These are phyloP conservation scores for Harpalus rufipes DNA, from an alignment of 2,888 invertebrate species.

Conservation along the genomic window DNA sequence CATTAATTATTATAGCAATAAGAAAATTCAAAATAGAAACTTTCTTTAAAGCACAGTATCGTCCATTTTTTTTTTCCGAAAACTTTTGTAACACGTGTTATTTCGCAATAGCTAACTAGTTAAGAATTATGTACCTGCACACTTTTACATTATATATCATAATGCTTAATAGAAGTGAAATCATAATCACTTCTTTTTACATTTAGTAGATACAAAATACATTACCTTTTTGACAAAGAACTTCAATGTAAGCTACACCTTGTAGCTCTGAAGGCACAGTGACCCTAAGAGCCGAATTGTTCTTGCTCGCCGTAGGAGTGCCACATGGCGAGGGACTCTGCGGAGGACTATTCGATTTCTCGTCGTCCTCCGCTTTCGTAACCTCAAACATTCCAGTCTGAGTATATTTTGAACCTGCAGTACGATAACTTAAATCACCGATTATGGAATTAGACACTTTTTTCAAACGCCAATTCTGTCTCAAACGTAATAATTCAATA, in stretches of 20 bases:
- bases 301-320: conserved; percentile 80
- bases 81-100: too few relatives aligned
- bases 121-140: too few relatives aligned
- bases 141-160: too few relatives aligned
- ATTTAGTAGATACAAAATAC: too few relatives aligned
- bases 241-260: conserved; percentile 97
- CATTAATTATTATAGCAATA: too few relatives aligned
- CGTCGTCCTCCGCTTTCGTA: conserved; percentile 93
- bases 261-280: conserved; percentile 96
- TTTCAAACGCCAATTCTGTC: conserved; percentile 97
- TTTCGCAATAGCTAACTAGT: too few relatives aligned
- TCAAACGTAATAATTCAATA: conserved; percentile 90
- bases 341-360: conserved; percentile 78
- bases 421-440: conserved; percentile 96
- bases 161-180: too few relatives aligned
- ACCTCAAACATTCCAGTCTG: conserved; percentile 98
- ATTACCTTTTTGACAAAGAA: conserved; percentile 93
- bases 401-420: conserved; percentile 95
- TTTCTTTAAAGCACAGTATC: too few relatives aligned
- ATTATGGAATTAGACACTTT: conserved; percentile 97
- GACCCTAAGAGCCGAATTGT: conserved; percentile 89
- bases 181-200: too few relatives aligned
- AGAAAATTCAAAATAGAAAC: too few relatives aligned
- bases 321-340: conserved; percentile 75
- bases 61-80: too few relatives aligned